Base-by-base conservation (phyloP, 2,113 vertebrate species). In the Fulica atra region DNA sequence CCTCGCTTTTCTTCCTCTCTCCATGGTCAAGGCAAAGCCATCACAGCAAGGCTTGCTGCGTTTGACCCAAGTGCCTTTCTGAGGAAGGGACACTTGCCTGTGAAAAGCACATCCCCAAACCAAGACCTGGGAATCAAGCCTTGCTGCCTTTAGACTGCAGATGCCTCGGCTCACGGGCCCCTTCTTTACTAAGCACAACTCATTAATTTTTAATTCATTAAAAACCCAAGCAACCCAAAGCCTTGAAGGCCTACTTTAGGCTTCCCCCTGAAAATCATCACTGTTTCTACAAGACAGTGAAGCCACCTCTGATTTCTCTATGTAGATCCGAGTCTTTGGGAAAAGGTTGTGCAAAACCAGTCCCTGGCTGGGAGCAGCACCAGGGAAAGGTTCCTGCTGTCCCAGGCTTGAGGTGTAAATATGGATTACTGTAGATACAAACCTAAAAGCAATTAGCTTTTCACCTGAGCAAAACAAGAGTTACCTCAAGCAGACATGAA, bases 401-500 rank as follows among this genome's bases (percentile, higher is more conserved):
- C 6, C 29, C 33, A 13, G 19, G 38, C 53, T 31, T 2, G 7
- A 59, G 31, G 56, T 40, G 7, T 3, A 71, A 15, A 53, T 53
- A 25, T 28, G 26, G 14, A 28, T 28, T 26, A 2, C 26, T 3
- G 29, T 8, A 59, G 1, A 35, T 6, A 68, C 1, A 10, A 3
- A 46, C 2, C 13, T 1, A 66, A 7, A 78, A 65, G 16, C 13
- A 92, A 48, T 48, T 20, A 48, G 63, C 74, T 91, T 88, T 93
- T 66, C 35, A 95, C 81, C 93, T 65, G 61, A 92, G 36, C 61
- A 82, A 65, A 89, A 86, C 65, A 61, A 31, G 68, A 79, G 24
- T 53, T 95, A 57, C 66, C 54, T 66, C 14, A 83, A 77, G 57
- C 16, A 86, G 53, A 51, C 31, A 51, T 13, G 76, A 95, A 82